These are phyloP conservation scores for Ips nitidus DNA, from an alignment of 1,140 invertebrate species.

Conservation along the genomic window DNA sequence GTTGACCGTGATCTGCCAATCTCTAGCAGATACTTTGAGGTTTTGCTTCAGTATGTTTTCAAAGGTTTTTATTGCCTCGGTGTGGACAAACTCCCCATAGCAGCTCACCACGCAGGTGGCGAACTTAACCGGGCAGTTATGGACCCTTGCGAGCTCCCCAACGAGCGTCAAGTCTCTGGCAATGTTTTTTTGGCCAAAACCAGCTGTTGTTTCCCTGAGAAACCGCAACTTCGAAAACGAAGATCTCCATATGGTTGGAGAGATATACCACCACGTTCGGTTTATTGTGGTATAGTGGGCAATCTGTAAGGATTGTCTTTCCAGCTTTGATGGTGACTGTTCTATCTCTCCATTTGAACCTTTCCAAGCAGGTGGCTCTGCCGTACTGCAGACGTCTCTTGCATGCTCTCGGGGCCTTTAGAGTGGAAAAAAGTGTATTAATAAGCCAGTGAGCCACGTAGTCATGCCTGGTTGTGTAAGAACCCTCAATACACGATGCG, in stretches of 20 bases:
- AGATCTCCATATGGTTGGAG: background rate
- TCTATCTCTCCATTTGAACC: too few species aligned
- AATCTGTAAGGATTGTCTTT: too few species aligned
- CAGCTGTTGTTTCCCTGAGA: background rate
- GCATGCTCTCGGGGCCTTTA: background rate
- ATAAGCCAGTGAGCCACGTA: constrained; percentile 9
- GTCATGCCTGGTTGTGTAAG: constrained; percentile 13
- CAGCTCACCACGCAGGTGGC: too few species aligned
- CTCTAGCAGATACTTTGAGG: too few species aligned
- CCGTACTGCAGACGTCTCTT: background rate
- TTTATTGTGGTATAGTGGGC: too few species aligned
- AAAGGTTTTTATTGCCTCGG: too few species aligned
- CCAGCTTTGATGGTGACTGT: too few species aligned
- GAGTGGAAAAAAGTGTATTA: background rate
- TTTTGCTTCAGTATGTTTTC: background rate
- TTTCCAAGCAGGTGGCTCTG: too few species aligned
- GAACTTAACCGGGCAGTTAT: too few species aligned
- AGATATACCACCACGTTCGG: background rate
- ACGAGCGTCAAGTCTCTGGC: too few species aligned
- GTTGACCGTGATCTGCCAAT: background rate
- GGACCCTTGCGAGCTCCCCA: too few species aligned
- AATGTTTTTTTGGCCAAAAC: background rate
- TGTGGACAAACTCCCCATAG: too few species aligned
- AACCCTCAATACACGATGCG: background rate
- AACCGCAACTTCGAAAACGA: background rate